A percentile compares a stretch with the other conserved stretches of the same genome.
phyloP scores from a whole-genome alignment of 2,888 invertebrate species.

The Volucella inanis region DNA sequence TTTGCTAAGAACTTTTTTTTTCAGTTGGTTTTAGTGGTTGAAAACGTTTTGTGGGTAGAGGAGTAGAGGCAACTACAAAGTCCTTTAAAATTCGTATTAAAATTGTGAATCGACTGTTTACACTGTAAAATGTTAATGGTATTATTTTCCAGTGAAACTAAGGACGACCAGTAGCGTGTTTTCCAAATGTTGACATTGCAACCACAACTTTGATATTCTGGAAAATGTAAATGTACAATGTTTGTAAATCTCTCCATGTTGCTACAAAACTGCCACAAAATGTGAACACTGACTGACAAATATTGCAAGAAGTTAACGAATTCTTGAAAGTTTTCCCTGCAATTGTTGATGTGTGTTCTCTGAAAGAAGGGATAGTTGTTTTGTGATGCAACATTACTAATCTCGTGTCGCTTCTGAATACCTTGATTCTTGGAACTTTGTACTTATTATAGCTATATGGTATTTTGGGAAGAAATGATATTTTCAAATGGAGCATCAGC shows the following conservation, averaged over 20 bases:
- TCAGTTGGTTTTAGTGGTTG: not conserved
- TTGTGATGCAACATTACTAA: no score
- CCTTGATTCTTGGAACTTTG: no score
- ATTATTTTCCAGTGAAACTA: conserved; percentile 10
- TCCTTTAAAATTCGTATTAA: conserved; percentile 19
- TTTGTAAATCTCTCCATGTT: conserved; percentile 4
- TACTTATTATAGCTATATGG: no score
- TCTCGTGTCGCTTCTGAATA: no score
- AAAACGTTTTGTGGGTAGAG: no score
- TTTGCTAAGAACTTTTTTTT: not conserved
- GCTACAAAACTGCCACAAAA: not conserved
- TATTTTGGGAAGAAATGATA: no score
- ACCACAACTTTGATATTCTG: conserved; percentile 22
- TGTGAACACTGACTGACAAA: not conserved
- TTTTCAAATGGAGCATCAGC: no score
- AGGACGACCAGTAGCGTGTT: not conserved
- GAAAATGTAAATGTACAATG: not conserved
- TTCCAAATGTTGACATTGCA: conserved; percentile 23
- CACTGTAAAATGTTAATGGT: conserved; percentile 10
- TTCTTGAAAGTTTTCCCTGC: no score
- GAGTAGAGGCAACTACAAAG: no score
- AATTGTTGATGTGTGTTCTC: no score
- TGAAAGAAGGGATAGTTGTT: no score
- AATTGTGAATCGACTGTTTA: conserved; percentile 34
- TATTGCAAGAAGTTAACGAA: not conserved